A percentile compares a stretch with the other conserved stretches of the same genome.
Evolutionary conservation across 2,888 invertebrate species (phyloP).

Genomic region (Aelia acuminata): DNA sequence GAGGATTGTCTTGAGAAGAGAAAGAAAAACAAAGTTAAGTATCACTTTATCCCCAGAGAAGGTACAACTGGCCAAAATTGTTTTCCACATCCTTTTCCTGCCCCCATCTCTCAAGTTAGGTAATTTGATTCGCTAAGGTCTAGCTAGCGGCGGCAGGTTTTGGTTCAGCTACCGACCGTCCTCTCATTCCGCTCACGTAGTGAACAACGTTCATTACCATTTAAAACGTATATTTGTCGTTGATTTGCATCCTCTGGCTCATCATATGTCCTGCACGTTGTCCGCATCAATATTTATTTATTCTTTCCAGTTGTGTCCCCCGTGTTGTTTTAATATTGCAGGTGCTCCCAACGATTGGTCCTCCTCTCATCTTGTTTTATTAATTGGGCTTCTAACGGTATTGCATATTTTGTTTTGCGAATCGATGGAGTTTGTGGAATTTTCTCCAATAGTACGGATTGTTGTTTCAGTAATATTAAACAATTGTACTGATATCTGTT

Average conservation of each 20-base stretch:
- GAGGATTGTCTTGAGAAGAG: background rate
- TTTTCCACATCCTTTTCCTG: background rate
- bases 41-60: conserved; percentile 3
- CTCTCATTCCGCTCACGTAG: conserved; percentile 42
- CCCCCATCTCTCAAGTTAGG: background rate
- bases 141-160: conserved; percentile 15
- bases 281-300: conserved; percentile 39
- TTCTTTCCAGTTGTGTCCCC: conserved; percentile 4
- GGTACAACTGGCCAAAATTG: conserved; percentile 37
- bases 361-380: background rate
- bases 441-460: too few species aligned
- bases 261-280: conserved; percentile 44
- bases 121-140: conserved; percentile 10
- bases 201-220: conserved; percentile 44
- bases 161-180: conserved; percentile 10
- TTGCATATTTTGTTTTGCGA: background rate
- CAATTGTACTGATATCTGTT: too few species aligned
- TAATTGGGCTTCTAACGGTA: background rate
- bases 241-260: conserved; percentile 41
- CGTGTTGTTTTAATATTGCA: conserved; percentile 11
- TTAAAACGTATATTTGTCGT: conserved; percentile 41
- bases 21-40: conserved; percentile 45
- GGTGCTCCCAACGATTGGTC: background rate
- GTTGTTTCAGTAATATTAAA: too few species aligned
- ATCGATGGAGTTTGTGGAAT: too few species aligned